Conservation (phyloP, 2,113 vertebrate genomes). For the Orientallactaga bullata region DNA sequence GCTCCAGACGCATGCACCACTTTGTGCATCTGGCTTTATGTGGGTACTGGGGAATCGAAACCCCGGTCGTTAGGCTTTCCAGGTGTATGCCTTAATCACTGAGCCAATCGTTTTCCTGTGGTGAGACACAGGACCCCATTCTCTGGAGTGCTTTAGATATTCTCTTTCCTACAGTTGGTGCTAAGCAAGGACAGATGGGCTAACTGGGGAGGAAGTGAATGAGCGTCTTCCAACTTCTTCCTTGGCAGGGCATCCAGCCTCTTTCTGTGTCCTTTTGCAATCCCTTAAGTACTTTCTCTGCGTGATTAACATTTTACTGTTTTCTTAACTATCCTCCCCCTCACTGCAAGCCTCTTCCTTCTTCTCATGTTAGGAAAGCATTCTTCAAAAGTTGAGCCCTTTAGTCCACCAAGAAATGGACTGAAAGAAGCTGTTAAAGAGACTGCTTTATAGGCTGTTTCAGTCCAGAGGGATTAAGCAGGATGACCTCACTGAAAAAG, state of each 20-base stretch:
- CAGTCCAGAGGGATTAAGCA: conserved; percentile 60
- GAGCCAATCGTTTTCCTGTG: not conserved
- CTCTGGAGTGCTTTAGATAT: not conserved
- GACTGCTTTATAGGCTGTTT: conserved; percentile 54
- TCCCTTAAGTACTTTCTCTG: not conserved
- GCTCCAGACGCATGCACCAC: too few species aligned
- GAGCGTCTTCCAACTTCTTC: conserved; percentile 46
- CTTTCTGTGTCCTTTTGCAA: conserved; percentile 34
- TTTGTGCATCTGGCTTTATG: too few species aligned
- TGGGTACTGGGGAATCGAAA: not conserved
- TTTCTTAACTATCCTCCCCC: conserved; percentile 1
- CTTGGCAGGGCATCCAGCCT: not conserved
- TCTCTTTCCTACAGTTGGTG: conserved; percentile 14
- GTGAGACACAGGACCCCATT: not conserved
- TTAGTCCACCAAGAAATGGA: conserved; percentile 37
- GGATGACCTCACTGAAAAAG: conserved; percentile 72
- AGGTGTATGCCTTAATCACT: too few species aligned
- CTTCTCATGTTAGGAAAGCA: conserved; percentile 26
- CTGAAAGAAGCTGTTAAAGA: conserved; percentile 50
- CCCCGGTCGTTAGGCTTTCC: too few species aligned
- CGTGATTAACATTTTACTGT: not conserved
- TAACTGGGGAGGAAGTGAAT: conserved; percentile 13
- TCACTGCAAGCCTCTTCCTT: not conserved
- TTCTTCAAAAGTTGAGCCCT: conserved; percentile 44
- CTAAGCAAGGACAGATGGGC: conserved; percentile 32